phyloP scores from a whole-genome alignment of 2,888 invertebrate species.

The Pyrgus malvae region DNA sequence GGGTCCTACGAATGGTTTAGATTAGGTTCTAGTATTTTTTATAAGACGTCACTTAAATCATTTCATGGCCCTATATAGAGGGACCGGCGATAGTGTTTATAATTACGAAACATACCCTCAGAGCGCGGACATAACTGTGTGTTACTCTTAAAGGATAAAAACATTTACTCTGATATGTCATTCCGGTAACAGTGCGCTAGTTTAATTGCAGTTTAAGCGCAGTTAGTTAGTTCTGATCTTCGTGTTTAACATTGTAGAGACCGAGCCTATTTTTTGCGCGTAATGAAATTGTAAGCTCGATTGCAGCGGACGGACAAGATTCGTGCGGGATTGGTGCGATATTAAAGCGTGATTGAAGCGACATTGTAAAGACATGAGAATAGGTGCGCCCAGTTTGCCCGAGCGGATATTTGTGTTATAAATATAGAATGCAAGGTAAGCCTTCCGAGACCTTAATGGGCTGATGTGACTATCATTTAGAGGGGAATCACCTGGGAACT shows the following conservation, averaged over 20 bases:
- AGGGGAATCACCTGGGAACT: slow-evolving; percentile 6
- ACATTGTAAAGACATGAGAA: slow-evolving; percentile 37
- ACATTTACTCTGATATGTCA: slow-evolving; percentile 74
- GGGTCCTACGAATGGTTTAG: slow-evolving; percentile 26
- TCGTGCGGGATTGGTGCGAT: slow-evolving; percentile 33
- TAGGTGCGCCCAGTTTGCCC: slow-evolving; percentile 32
- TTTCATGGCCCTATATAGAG: slow-evolving; percentile 59
- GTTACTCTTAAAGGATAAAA: slow-evolving; percentile 69
- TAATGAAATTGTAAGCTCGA: slow-evolving; percentile 61
- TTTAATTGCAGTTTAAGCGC: slow-evolving; percentile 67
- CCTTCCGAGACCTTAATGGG: slow-evolving; percentile 17
- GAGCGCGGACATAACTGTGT: slow-evolving; percentile 65
- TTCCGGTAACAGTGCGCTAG: slow-evolving; percentile 70
- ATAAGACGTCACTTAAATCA: slow-evolving; percentile 51
- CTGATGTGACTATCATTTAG: neutral
- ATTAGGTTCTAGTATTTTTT: slow-evolving; percentile 37
- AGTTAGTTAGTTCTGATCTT: slow-evolving; percentile 60
- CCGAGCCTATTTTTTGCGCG: slow-evolving; percentile 57
- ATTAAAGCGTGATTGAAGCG: slow-evolving; percentile 31
- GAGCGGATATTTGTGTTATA: slow-evolving; percentile 63
- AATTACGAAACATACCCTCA: slow-evolving; percentile 66
- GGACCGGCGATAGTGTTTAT: slow-evolving; percentile 50
- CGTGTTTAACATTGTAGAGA: slow-evolving; percentile 66
- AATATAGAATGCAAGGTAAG: slow-evolving; percentile 40
- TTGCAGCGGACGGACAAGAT: slow-evolving; percentile 38